Conservation (phyloP, 2,113 vertebrate species). For the Galemys pyrenaicus region DNA sequence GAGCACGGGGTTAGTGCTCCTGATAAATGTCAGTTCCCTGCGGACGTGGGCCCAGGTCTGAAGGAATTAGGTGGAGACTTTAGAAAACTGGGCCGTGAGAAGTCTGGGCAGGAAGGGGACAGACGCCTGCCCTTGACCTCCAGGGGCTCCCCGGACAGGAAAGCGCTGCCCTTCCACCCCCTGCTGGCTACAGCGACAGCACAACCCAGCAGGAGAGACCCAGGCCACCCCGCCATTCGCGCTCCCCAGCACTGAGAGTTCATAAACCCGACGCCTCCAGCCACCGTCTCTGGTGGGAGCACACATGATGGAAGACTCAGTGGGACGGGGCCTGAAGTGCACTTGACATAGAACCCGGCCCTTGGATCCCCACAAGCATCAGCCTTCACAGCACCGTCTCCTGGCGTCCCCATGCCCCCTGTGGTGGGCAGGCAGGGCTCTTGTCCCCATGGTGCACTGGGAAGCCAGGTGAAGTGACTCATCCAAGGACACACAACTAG, state of each 20-base stretch:
- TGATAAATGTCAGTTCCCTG: accelerated
- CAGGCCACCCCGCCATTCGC: no score
- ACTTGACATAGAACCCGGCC: accelerated
- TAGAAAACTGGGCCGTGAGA: background rate
- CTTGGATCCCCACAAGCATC: accelerated
- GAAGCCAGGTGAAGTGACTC: background rate
- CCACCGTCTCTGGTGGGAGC: background rate
- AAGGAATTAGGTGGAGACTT: background rate
- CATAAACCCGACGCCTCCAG: no score
- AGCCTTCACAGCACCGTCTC: background rate
- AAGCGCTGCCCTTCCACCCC: background rate
- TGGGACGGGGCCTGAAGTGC: no score
- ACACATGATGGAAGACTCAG: background rate
- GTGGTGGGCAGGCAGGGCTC: accelerated
- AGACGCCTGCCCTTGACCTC: background rate
- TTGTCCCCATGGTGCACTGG: no score
- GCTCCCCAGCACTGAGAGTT: background rate
- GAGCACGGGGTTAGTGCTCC: accelerated
- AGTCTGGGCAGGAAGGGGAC: background rate
- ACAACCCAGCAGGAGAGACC: background rate
- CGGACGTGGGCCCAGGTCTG: background rate
- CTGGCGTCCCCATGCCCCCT: background rate
- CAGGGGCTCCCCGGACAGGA: accelerated
- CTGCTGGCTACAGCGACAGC: background rate
- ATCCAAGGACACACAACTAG: accelerated